A percentile compares a stretch with the other conserved stretches of the same genome.
Conservation (phyloP, 2,797 vertebrate genomes). For the Cyclura pinguis region DNA sequence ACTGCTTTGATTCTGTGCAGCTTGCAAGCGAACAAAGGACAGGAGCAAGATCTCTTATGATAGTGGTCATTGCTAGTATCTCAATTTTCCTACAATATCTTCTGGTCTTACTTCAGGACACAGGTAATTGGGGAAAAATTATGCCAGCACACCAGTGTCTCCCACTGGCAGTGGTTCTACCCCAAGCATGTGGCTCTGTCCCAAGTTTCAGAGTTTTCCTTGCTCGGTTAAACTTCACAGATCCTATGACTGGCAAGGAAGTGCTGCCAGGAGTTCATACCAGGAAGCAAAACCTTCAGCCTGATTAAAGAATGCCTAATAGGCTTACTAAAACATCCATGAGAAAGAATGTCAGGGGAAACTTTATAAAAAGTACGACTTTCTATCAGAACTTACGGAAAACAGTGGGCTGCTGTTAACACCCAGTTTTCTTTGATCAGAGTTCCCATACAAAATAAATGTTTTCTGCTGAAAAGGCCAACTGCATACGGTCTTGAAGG, state of each 20-base stretch:
- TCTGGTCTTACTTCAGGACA: no score
- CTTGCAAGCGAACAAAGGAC: no score
- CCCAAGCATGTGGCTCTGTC: not conserved
- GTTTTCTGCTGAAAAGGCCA: not conserved
- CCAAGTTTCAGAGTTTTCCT: not conserved
- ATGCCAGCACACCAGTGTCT: no score
- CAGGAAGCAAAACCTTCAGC: not conserved
- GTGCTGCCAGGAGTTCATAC: not conserved
- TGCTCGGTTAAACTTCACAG: not conserved
- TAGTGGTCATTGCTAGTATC: no score
- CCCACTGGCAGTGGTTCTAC: no score
- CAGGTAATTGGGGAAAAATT: no score
- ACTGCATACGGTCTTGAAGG: not conserved
- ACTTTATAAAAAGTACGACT: not conserved
- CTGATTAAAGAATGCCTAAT: not conserved
- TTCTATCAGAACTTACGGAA: slow-evolving; percentile 54
- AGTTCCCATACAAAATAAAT: slow-evolving; percentile 32
- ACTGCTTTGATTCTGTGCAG: no score
- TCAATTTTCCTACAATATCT: no score
- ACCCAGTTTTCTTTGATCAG: slow-evolving; percentile 71
- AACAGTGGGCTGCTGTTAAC: slow-evolving; percentile 71
- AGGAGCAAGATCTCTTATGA: no score
- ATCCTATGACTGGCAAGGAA: not conserved
- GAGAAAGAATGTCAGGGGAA: not conserved
- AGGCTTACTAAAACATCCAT: not conserved